Evolutionary conservation across 2,888 invertebrate genomes (phyloP).

Genomic region (Cheilosia grossa): DNA sequence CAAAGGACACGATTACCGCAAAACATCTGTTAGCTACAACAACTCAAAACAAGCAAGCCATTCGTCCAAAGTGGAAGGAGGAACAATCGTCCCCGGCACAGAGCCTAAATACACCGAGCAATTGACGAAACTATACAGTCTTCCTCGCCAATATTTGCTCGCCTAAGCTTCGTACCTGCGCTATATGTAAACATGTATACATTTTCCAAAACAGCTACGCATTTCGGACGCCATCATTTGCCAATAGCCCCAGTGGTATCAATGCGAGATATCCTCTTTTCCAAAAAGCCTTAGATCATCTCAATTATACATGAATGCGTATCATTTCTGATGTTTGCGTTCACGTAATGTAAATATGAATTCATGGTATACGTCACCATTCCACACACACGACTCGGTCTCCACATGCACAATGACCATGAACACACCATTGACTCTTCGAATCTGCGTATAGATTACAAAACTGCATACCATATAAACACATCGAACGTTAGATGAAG

Average conservation of each 20-base stretch:
- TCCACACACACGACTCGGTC: neutral
- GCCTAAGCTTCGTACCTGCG: neutral
- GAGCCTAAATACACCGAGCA: neutral
- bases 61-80: neutral
- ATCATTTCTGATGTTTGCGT: slow-evolving; percentile 64
- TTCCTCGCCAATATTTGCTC: slow-evolving; percentile 11
- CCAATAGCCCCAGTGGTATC: slow-evolving; percentile 14
- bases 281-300: slow-evolving; percentile 59
- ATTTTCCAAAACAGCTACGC: slow-evolving; percentile 16
- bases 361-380: slow-evolving; percentile 64
- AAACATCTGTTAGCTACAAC: neutral
- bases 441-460: slow-evolving; percentile 31
- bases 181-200: neutral
- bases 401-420: slow-evolving; percentile 34
- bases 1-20: neutral
- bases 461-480: neutral
- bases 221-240: slow-evolving; percentile 37
- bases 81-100: slow-evolving; percentile 5
- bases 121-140: slow-evolving; percentile 3
- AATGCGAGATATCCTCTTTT: slow-evolving; percentile 5
- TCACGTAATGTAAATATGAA: slow-evolving; percentile 65
- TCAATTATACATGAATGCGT: slow-evolving; percentile 71
- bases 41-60: neutral
- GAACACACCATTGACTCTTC: slow-evolving; percentile 49
- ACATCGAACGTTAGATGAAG: neutral